Base-by-base conservation (phyloP, 2,797 vertebrate genomes). In the Poecilia picta region DNA sequence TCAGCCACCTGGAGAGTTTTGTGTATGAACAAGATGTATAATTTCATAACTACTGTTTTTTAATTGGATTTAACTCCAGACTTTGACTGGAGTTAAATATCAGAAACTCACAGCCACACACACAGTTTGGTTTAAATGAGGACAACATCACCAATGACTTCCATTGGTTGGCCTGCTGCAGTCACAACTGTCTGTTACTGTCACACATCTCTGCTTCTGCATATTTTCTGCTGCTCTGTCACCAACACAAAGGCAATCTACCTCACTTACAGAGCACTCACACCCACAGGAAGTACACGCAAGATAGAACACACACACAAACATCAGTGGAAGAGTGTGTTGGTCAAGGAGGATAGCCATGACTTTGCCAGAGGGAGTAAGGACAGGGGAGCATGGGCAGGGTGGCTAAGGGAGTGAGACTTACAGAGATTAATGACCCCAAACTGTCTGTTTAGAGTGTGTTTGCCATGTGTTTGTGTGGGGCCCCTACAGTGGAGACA, bases 281-380 rank as follows among this genome's bases (percentile, higher is more conserved):
- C 43, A 74, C 76, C 55, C 20, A 0, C 5, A 74, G 28, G n/a
- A 78, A 75, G 75, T 66, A 78, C 77, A 75, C 66, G 76, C 23
- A 80, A 43, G n/a, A 28, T 31, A 75, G n/a, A 79, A 89, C 28
- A 62, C 75, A 81, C 76, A 88, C 79, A 77, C 73, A 84, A 70
- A 83, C 71, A 73, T 28, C 15, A 16, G 49, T 47, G 81, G 83
- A 82, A 77, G 53, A 43, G 75, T 72, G 72, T 75, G 80, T 79
- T 90, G 90, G 88, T 90, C 89, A 92, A 91, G 76, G 86, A 92
- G 93, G 89, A 88, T 86, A 88, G 89, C 74, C 51, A 80, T 92
- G 93, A 95, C 94, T 94, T 95, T 95, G 93, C 94, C 94, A 84
- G 90, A 86, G 91, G 92, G 79, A 91, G 75, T 76, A 80, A 84